Evolutionary conservation across 2,888 invertebrate species (phyloP).

Genomic region (Aphidoletes aphidimyza): DNA sequence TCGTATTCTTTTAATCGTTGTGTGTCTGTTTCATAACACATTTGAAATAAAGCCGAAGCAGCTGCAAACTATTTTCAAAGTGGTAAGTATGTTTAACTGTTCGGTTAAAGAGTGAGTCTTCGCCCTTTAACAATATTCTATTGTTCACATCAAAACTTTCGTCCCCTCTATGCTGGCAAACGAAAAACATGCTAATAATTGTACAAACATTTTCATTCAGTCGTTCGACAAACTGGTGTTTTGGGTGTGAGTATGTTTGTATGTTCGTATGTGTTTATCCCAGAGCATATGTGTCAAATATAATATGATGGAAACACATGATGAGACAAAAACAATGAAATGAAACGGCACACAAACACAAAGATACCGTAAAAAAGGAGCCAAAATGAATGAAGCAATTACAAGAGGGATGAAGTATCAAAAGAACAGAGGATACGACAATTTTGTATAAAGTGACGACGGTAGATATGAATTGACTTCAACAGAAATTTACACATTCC

Average conservation of each 20-base stretch:
- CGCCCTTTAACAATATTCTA: not conserved
- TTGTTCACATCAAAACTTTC: not conserved
- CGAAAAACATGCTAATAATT: slow-evolving; percentile 38
- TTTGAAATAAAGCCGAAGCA: slow-evolving; percentile 27
- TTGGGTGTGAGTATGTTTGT: not conserved
- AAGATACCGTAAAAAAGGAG: not conserved
- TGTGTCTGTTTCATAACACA: not conserved
- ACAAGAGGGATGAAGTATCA: not conserved
- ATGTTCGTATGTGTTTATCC: not conserved
- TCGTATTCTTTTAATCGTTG: not conserved
- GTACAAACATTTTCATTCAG: slow-evolving; percentile 21
- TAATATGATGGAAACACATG: not conserved
- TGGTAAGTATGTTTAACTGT: not conserved
- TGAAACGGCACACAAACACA: not conserved
- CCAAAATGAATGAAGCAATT: not conserved
- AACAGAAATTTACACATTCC: too few relatives aligned
- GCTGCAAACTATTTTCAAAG: slow-evolving; percentile 37
- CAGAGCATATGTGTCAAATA: not conserved
- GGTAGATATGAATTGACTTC: too few relatives aligned
- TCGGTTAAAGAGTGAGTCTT: too few relatives aligned
- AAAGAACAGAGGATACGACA: too few relatives aligned
- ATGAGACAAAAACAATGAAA: not conserved
- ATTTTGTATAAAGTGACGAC: too few relatives aligned
- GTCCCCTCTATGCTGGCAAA: not conserved
- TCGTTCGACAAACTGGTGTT: slow-evolving; percentile 19